phyloP scores from a whole-genome alignment of 2,888 invertebrate genomes.

The Dicyrtomina minuta region DNA sequence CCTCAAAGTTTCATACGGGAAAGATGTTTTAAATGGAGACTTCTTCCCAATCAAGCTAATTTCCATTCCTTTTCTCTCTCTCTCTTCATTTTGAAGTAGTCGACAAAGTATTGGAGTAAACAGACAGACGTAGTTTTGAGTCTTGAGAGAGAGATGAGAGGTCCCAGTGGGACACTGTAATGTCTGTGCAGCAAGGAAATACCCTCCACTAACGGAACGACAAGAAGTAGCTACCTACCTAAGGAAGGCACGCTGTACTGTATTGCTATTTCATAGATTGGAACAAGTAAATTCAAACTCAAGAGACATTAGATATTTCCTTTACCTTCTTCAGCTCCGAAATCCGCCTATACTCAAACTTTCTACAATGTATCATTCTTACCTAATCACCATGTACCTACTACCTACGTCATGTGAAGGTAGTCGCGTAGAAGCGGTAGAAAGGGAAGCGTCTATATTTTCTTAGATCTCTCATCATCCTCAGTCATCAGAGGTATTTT shows the following conservation, averaged over 20 bases:
- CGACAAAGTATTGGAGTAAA: slow-evolving; percentile 30
- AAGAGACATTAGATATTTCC: no score
- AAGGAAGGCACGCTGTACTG: not conserved
- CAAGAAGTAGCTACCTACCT: not conserved
- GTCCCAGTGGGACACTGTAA: slow-evolving; percentile 3
- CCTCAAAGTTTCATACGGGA: not conserved
- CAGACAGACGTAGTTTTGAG: slow-evolving; percentile 16
- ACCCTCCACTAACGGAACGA: not conserved
- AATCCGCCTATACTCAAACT: no score
- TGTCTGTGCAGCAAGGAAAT: not conserved
- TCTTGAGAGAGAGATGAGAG: slow-evolving; percentile 3
- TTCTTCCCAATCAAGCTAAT: slow-evolving; percentile 34
- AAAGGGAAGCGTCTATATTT: no score
- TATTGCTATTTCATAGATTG: not conserved
- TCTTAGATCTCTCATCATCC: no score
- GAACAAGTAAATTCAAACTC: not conserved
- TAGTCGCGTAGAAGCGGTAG: no score
- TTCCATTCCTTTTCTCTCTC: slow-evolving; percentile 28
- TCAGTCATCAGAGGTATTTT: not conserved
- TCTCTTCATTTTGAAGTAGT: slow-evolving; percentile 35
- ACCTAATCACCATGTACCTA: no score
- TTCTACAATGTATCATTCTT: no score
- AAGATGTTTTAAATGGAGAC: slow-evolving; percentile 5
- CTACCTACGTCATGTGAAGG: no score
- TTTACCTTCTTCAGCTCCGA: not conserved